Conservation (phyloP, 2,797 vertebrate species). For the Gallinago nigripennis region DNA sequence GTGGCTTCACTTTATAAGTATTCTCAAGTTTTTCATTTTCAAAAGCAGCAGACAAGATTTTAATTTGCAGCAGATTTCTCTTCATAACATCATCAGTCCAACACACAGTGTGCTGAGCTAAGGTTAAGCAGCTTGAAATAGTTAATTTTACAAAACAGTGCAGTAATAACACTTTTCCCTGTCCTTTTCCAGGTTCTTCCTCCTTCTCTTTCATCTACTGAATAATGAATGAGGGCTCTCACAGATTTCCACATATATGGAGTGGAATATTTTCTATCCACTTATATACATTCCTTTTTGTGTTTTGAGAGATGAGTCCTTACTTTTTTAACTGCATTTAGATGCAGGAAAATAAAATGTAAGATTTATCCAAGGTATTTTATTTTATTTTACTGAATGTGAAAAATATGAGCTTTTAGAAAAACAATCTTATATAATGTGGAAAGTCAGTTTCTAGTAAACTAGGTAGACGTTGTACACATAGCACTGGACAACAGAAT, state of each 20-base stretch:
- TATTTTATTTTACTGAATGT: neutral
- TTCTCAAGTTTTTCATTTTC: constrained; percentile 29
- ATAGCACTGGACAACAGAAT: neutral
- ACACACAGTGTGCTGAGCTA: neutral
- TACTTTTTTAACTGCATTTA: neutral
- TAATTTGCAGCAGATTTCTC: constrained; percentile 46
- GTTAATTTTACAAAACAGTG: constrained; percentile 32
- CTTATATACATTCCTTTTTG: neutral
- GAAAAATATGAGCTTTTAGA: neutral
- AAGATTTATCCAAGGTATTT: neutral
- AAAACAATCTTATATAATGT: neutral
- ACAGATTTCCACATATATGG: neutral
- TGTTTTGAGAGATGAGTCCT: neutral
- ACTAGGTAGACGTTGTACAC: neutral
- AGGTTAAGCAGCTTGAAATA: constrained; percentile 25
- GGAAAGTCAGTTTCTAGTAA: neutral
- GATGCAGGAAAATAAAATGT: neutral
- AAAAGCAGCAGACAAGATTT: neutral
- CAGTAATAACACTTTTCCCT: neutral
- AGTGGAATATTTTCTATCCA: neutral
- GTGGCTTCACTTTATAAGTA: neutral
- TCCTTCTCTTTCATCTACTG: constrained; percentile 4
- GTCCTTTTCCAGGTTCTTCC: neutral
- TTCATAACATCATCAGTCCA: neutral
- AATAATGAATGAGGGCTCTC: neutral